phyloP scores from a whole-genome alignment of 2,113 vertebrate genomes.

The Muntiacus reevesi region DNA sequence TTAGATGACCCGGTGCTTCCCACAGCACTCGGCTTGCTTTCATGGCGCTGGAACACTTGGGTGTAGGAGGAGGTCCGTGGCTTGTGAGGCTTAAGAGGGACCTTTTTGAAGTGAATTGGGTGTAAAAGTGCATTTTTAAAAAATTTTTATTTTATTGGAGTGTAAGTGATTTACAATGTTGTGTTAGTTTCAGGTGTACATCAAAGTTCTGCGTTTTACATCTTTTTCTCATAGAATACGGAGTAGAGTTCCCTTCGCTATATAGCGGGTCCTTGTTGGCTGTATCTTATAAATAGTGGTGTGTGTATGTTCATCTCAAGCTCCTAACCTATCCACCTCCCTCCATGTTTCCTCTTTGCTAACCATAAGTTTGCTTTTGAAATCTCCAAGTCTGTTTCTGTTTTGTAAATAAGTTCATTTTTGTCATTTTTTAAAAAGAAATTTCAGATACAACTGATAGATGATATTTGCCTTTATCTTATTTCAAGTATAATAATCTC shows the following conservation, averaged over 20 bases:
- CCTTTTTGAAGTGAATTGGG: background rate
- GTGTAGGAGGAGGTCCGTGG: background rate
- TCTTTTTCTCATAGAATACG: background rate
- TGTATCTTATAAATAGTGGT: background rate
- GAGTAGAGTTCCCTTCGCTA: background rate
- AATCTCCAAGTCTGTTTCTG: background rate
- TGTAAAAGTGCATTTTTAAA: background rate
- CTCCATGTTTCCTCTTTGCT: background rate
- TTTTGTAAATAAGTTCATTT: background rate
- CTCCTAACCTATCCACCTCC: background rate
- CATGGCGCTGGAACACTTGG: background rate
- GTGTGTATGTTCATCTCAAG: background rate
- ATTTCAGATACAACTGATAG: background rate
- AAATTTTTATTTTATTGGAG: background rate
- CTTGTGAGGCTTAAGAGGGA: background rate
- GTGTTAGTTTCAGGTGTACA: background rate
- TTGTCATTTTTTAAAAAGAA: background rate
- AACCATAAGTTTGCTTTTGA: background rate
- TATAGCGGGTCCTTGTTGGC: background rate
- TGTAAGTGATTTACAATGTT: background rate
- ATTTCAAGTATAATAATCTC: background rate
- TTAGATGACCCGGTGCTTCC: background rate
- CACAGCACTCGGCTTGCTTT: rapidly evolving
- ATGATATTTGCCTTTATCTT: background rate
- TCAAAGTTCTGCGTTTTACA: background rate